phyloP scores from a whole-genome alignment of 2,797 vertebrate species.

The Dromococcyx pavoninus region DNA sequence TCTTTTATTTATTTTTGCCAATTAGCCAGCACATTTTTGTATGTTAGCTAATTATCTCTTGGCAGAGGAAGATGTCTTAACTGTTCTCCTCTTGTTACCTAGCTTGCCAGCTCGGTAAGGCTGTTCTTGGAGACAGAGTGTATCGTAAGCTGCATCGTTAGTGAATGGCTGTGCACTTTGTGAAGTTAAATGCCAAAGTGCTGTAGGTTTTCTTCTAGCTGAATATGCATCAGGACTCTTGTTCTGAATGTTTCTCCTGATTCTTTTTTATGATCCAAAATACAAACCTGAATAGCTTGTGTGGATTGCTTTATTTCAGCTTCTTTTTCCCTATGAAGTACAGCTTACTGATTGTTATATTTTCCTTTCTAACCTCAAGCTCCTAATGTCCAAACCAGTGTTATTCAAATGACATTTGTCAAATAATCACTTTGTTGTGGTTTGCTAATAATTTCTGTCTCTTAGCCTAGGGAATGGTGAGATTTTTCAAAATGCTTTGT shows the following conservation, averaged over 20 bases:
- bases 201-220: background rate
- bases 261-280: background rate
- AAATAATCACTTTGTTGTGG: background rate
- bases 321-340: background rate
- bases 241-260: background rate
- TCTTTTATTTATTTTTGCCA: background rate
- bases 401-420: background rate
- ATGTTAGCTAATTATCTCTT: slow-evolving; percentile 10
- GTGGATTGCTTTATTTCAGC: slow-evolving; percentile 12
- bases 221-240: background rate
- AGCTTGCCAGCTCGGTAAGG: slow-evolving; percentile 74
- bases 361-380: background rate
- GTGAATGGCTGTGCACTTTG: slow-evolving; percentile 63
- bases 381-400: background rate
- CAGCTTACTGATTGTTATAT: background rate
- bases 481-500: background rate
- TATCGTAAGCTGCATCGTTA: slow-evolving; percentile 69
- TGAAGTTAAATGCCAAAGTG: slow-evolving; percentile 39
- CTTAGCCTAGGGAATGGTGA: background rate
- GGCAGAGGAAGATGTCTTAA: slow-evolving; percentile 41
- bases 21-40: slow-evolving; percentile 21
- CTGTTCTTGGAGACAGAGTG: slow-evolving; percentile 63
- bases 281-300: background rate
- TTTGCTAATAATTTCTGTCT: background rate
- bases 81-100: slow-evolving; percentile 55